Percentiles rank a stretch among this genome's conserved stretches.
These are phyloP conservation scores for Irena cyanogastra DNA, from an alignment of 2,113 vertebrate genomes.

Conservation along the genomic window DNA sequence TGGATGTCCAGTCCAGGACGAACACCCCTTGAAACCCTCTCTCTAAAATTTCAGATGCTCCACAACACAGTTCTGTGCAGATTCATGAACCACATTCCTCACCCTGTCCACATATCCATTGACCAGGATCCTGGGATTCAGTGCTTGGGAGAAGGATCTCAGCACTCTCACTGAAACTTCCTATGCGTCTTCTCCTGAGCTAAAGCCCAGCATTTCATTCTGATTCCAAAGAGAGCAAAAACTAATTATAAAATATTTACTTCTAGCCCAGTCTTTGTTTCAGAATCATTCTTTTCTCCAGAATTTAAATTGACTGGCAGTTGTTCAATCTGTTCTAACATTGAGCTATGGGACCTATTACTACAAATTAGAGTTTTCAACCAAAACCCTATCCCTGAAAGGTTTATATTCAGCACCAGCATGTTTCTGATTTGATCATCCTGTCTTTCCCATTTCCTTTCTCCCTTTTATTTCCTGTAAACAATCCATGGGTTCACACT, in stretches of 20 bases:
- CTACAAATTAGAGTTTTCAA: neutral
- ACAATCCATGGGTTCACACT: neutral
- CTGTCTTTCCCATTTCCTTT: neutral
- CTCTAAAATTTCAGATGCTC: neutral
- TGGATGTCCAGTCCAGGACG: neutral
- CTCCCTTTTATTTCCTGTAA: neutral
- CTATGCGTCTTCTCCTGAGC: neutral
- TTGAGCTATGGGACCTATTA: neutral
- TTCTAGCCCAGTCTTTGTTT: neutral
- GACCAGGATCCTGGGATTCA: accelerated
- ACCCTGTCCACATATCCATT: neutral
- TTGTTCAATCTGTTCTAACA: neutral
- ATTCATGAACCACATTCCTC: accelerated
- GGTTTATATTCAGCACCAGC: neutral
- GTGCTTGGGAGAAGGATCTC: neutral
- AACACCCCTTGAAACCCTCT: neutral
- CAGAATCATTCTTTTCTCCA: neutral
- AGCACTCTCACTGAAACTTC: neutral
- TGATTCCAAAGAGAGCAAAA: neutral
- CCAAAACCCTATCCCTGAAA: neutral
- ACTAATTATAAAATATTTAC: neutral
- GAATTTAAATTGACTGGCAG: neutral
- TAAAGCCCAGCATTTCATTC: neutral
- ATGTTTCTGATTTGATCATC: neutral
- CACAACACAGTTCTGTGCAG: neutral